Evolutionary conservation across 2,888 invertebrate species (phyloP).

Genomic region (Cyclophora albipunctata): DNA sequence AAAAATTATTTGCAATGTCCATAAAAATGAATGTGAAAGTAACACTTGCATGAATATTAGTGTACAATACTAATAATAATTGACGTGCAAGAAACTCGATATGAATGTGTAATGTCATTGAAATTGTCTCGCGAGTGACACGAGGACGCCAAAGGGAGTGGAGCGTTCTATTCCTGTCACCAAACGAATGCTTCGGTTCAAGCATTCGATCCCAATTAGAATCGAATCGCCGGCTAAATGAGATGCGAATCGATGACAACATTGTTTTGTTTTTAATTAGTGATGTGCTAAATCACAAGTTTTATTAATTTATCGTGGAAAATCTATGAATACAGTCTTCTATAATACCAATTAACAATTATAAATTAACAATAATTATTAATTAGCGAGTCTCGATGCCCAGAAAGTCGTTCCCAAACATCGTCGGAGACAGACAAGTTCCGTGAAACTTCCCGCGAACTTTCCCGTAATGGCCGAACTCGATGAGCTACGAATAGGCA

Average conservation of each 20-base stretch:
- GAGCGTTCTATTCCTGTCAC: constrained; percentile 11
- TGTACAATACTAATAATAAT: too few relatives aligned
- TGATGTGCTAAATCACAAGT: constrained; percentile 6
- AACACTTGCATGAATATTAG: too few relatives aligned
- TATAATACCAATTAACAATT: constrained; percentile 55
- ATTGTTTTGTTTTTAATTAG: constrained; percentile 14
- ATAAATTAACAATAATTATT: constrained; percentile 51
- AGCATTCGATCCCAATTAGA: constrained; percentile 56
- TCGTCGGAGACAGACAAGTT: constrained; percentile 42
- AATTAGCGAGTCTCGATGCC: constrained; percentile 22
- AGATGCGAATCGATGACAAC: constrained; percentile 45
- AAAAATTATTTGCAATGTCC: neutral
- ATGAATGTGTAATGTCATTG: neutral
- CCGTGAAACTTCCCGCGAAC: constrained; percentile 30
- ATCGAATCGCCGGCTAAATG: constrained; percentile 51
- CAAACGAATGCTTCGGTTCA: constrained; percentile 21
- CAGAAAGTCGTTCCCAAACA: constrained; percentile 63
- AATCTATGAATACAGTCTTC: too few relatives aligned
- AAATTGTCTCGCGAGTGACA: neutral
- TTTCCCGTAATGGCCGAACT: constrained; percentile 44
- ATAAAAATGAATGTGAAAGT: too few relatives aligned
- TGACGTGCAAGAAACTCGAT: constrained; percentile 1
- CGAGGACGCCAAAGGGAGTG: neutral
- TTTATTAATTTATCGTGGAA: neutral
- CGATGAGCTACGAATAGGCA: constrained; percentile 71